These are phyloP conservation scores for Nannoperca obscura DNA, from an alignment of 2,797 vertebrate genomes.

Conservation along the genomic window DNA sequence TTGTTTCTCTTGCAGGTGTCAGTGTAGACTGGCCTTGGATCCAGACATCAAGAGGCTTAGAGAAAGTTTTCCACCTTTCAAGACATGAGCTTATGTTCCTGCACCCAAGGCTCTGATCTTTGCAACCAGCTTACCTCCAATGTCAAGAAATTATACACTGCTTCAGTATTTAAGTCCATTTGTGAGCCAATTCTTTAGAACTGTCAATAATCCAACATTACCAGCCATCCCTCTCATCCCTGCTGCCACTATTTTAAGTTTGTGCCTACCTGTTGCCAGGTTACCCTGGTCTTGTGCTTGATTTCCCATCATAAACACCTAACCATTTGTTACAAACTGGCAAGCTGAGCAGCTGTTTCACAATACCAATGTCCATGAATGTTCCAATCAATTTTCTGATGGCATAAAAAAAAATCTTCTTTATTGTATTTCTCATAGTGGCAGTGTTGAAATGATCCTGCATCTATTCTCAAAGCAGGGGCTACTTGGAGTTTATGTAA, in stretches of 20 bases:
- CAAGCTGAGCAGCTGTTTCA: background rate
- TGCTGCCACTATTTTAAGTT: constrained; percentile 3
- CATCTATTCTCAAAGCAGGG: background rate
- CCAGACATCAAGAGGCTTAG: constrained; percentile 71
- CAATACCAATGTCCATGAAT: background rate
- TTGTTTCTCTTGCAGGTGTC: constrained; percentile 56
- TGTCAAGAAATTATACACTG: constrained; percentile 44
- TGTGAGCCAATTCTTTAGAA: constrained; percentile 36
- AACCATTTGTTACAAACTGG: background rate
- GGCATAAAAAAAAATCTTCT: constrained; percentile 17
- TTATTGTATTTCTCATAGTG: constrained; percentile 9
- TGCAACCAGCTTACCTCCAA: constrained; percentile 51
- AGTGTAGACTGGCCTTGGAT: constrained; percentile 45
- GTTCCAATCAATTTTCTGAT: constrained; percentile 6
- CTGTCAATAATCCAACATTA: constrained; percentile 7
- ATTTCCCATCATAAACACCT: constrained; percentile 3
- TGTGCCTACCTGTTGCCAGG: background rate
- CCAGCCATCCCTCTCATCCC: constrained; percentile 26
- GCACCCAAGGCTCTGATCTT: constrained; percentile 59
- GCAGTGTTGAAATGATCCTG: constrained; percentile 2
- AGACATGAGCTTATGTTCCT: constrained; percentile 40
- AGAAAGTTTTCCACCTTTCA: constrained; percentile 68
- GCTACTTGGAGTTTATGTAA: constrained; percentile 42
- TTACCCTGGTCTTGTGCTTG: background rate
- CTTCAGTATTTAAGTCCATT: constrained; percentile 49